phyloP scores from a whole-genome alignment of 2,888 invertebrate species.

The Spialia ferax region DNA sequence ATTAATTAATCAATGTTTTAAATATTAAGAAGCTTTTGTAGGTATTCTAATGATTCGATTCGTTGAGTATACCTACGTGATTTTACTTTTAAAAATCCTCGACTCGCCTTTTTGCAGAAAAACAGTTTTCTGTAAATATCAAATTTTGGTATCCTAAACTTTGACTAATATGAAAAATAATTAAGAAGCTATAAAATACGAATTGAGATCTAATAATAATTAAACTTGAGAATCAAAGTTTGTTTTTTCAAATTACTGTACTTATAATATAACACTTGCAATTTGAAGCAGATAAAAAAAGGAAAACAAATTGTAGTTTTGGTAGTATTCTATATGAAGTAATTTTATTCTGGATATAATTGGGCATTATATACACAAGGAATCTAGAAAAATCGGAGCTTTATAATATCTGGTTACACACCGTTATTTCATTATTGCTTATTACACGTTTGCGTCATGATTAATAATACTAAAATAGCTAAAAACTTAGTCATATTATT shows the following conservation, averaged over 20 bases:
- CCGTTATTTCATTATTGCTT: constrained; percentile 39
- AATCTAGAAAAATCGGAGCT: constrained; percentile 25
- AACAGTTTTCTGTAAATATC: not conserved
- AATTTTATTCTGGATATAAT: constrained; percentile 7
- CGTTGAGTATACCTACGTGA: too few relatives aligned
- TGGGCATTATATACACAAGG: constrained; percentile 30
- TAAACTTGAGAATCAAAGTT: not conserved
- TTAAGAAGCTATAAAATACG: not conserved
- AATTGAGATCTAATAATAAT: not conserved
- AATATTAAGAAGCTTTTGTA: not conserved
- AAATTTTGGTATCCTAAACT: not conserved
- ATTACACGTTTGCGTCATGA: constrained; percentile 36
- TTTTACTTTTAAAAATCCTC: too few relatives aligned
- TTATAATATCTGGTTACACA: constrained; percentile 30
- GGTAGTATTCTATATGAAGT: not conserved
- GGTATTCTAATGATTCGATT: not conserved
- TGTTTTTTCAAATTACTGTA: too few relatives aligned
- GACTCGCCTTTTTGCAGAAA: not conserved
- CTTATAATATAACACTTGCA: too few relatives aligned
- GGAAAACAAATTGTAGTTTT: not conserved
- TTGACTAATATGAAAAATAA: not conserved
- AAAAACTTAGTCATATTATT: constrained; percentile 21
- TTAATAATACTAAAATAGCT: constrained; percentile 36
- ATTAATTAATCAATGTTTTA: not conserved
- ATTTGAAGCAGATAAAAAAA: not conserved